A percentile compares a stretch with the other conserved stretches of the same genome.
phyloP scores from a whole-genome alignment of 2,113 vertebrate species.

The Odocoileus hemionus region DNA sequence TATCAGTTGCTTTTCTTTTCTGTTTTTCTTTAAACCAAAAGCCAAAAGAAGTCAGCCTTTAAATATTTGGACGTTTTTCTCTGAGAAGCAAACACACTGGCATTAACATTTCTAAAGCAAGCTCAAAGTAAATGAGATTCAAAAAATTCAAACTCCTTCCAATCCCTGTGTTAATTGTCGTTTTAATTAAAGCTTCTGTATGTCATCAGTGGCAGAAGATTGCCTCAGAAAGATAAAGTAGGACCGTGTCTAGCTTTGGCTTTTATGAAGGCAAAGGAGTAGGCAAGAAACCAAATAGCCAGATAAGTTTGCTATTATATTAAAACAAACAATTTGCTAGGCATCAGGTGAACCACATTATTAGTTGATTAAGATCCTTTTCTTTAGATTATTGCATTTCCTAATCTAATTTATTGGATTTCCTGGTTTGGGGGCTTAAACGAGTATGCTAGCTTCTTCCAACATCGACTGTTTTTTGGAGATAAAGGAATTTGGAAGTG shows the following conservation, averaged over 20 bases:
- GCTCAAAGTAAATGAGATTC: conserved; percentile 52
- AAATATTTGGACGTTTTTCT: conserved; percentile 63
- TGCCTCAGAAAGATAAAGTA: conserved; percentile 23
- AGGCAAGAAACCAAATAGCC: background rate
- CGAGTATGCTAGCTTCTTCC: background rate
- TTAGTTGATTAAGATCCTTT: background rate
- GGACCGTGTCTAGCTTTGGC: background rate
- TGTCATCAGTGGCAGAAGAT: conserved; percentile 41
- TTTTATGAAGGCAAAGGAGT: background rate
- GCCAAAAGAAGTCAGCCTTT: conserved; percentile 42
- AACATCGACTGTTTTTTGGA: background rate
- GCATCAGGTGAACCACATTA: background rate
- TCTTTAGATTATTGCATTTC: background rate
- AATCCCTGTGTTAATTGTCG: conserved; percentile 20
- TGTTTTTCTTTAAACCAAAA: conserved; percentile 5
- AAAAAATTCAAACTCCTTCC: background rate
- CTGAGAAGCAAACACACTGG: conserved; percentile 37
- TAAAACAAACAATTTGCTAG: conserved; percentile 4
- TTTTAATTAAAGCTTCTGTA: conserved; percentile 63
- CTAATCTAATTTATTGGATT: background rate
- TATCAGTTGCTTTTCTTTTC: conserved; percentile 41
- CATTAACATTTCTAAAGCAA: conserved; percentile 58
- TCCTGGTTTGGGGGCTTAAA: background rate
- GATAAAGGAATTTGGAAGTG: background rate
- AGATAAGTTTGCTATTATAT: background rate